These are phyloP conservation scores for Arvicola amphibius DNA, from an alignment of 2,797 vertebrate genomes.

Conservation along the genomic window DNA sequence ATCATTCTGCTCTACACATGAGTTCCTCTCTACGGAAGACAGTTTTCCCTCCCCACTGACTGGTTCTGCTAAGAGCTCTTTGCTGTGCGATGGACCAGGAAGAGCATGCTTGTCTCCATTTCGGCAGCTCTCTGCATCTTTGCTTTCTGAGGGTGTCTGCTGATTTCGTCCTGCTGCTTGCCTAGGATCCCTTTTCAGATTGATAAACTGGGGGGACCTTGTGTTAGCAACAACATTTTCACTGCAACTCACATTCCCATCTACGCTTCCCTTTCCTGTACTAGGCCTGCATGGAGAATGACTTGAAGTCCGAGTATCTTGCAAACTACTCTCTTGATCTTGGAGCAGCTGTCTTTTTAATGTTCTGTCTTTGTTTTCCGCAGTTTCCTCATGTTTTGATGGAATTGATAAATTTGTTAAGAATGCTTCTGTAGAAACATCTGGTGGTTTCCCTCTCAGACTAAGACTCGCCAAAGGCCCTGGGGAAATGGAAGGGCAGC, in stretches of 20 bases:
- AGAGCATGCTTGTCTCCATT: conserved; percentile 83
- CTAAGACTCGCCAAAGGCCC: conserved; percentile 87
- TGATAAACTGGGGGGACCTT: conserved; percentile 88
- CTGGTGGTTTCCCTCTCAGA: conserved; percentile 96
- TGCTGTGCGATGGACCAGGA: conserved; percentile 69
- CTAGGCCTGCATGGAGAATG: conserved; percentile 80
- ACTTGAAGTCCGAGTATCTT: conserved; percentile 80
- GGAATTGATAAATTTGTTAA: conserved; percentile 91
- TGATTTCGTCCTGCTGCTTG: conserved; percentile 92
- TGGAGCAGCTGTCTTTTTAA: conserved; percentile 81
- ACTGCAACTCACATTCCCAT: conserved; percentile 75
- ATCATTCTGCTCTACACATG: conserved; percentile 74
- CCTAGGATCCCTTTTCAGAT: conserved; percentile 89
- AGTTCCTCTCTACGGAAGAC: conserved; percentile 78
- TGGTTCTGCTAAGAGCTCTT: conserved; percentile 79
- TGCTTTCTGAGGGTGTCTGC: conserved; percentile 87
- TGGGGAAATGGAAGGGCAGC: conserved; percentile 78
- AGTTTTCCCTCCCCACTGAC: conserved; percentile 81
- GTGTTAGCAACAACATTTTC: conserved; percentile 79
- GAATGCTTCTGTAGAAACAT: conserved; percentile 96
- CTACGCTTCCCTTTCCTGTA: conserved; percentile 80
- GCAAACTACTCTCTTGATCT: conserved; percentile 82
- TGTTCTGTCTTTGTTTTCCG: conserved; percentile 86
- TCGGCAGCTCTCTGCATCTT: conserved; percentile 84
- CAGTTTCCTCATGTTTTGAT: conserved; percentile 87